These are phyloP conservation scores for Heliconius hortense DNA, from an alignment of 2,888 invertebrate genomes.

Conservation along the genomic window DNA sequence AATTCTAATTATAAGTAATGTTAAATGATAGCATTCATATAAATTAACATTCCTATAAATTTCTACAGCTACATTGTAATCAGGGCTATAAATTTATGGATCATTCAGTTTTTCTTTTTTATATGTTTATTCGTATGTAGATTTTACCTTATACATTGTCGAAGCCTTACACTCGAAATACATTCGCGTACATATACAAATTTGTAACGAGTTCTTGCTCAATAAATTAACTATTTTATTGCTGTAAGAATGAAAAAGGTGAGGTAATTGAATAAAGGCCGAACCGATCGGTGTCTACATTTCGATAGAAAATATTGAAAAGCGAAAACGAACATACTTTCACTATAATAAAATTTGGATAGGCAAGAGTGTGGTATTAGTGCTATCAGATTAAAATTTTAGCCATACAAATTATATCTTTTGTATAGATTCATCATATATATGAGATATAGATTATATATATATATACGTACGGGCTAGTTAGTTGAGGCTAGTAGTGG, in stretches of 20 bases:
- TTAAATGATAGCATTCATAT: not conserved
- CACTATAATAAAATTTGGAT: not conserved
- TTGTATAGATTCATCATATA: too few relatives aligned
- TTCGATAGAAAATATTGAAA: not conserved
- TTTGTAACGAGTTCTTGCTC: not conserved
- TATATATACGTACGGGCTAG: too few relatives aligned
- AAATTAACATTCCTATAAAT: not conserved
- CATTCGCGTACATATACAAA: not conserved
- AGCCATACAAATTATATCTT: not conserved
- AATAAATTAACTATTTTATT: slow-evolving; percentile 7
- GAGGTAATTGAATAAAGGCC: slow-evolving; percentile 8
- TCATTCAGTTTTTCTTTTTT: slow-evolving; percentile 10
- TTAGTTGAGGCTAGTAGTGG: too few relatives aligned
- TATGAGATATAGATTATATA: too few relatives aligned
- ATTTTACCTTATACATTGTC: not conserved
- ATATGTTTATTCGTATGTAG: not conserved
- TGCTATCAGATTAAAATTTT: not conserved
- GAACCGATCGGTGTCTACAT: not conserved
- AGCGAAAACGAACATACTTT: not conserved
- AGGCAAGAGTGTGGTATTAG: not conserved
- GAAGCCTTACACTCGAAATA: not conserved
- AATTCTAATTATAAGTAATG: not conserved
- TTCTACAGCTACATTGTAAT: not conserved
- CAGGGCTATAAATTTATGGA: slow-evolving; percentile 2
- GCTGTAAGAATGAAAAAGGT: slow-evolving; percentile 12